Evolutionary conservation across 1,140 invertebrate species (phyloP), one percentile per base, ranked within the genome.

Genomic region (Rhynchophorus ferrugineus): DNA sequence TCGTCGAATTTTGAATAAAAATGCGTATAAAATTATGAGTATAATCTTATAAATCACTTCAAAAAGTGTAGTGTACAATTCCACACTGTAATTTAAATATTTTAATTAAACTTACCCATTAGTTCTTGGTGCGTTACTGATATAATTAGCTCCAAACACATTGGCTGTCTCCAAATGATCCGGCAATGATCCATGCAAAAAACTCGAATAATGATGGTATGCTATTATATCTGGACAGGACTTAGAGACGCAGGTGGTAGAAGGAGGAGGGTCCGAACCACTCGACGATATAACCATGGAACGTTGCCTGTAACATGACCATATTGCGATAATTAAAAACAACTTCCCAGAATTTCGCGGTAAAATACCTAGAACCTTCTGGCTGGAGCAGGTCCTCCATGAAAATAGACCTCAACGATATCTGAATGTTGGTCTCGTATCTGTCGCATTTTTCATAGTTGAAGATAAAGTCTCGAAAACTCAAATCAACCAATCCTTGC

Each of bases 301-400:
- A 13, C 89, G 77, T 70, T 91, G 85, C 49, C 80, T 82, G 16
- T 33, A 44, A 47, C 46, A 45, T 18, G 1, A 35, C 33, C 19
- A 17, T 42, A 17, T 43, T 13, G 13, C 17, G 21, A 21, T 19
- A 11, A 2, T 1, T 2, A 19, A 43, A 19, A 3, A 11, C 11
- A 6, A 29, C 11, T 29, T 29, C n/a, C n/a, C n/a, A n/a, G n/a
- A n/a, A n/a, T n/a, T n/a, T n/a, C n/a, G n/a, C 24, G 24, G 14
- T 19, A 20, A 6, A 8, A 13, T 44, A 55, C 53, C 46, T 39
- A 0, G 89, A 89, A 17, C 83, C 80, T 17, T 78, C 74, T 1
- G 85, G 78, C 59, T 85, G 83, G 1, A 89, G 76, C 9, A 94
- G 71, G 73, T 95, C 91, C 71, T 93, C 89, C 85, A 95, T 90